Conservation (phyloP, 2,888 invertebrate genomes). For the Syritta pipiens region DNA sequence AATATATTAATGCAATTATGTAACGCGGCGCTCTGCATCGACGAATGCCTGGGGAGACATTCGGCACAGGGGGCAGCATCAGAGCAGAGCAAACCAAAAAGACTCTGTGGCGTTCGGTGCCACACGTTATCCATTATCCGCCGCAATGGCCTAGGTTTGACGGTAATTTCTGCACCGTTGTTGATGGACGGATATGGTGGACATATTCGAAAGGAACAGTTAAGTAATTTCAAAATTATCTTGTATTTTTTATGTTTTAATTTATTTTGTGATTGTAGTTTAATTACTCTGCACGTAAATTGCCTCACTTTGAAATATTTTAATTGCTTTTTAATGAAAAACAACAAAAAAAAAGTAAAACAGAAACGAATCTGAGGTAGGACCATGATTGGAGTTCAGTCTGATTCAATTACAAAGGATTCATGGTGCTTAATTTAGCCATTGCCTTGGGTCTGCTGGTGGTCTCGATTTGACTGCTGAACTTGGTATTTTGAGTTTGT, state of each 20-base stretch:
- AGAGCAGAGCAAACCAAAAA: conserved; percentile 33
- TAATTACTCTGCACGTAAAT: conserved; percentile 30
- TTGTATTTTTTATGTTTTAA: conserved; percentile 39
- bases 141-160: conserved; percentile 6
- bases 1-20: conserved; percentile 48
- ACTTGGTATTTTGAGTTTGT: too few relatives aligned
- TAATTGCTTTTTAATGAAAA: not conserved
- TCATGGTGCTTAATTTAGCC: too few relatives aligned
- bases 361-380: too few relatives aligned
- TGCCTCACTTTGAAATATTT: not conserved
- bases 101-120: conserved; percentile 19
- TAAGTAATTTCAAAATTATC: conserved; percentile 42
- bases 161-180: conserved; percentile 35
- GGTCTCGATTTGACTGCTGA: too few relatives aligned
- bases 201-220: conserved; percentile 44
- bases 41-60: too few relatives aligned
- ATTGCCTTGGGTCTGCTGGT: too few relatives aligned
- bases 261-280: conserved; percentile 46
- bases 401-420: too few relatives aligned
- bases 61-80: not conserved
- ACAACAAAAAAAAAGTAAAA: too few relatives aligned
- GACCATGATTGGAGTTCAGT: too few relatives aligned
- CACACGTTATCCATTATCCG: conserved; percentile 31
- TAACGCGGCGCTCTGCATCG: conserved; percentile 12
- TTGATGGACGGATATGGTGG: conserved; percentile 55